Evolutionary conservation across 2,113 vertebrate species (phyloP), one percentile per base, ranked within the genome.

Genomic region (Osmerus eperlanus): DNA sequence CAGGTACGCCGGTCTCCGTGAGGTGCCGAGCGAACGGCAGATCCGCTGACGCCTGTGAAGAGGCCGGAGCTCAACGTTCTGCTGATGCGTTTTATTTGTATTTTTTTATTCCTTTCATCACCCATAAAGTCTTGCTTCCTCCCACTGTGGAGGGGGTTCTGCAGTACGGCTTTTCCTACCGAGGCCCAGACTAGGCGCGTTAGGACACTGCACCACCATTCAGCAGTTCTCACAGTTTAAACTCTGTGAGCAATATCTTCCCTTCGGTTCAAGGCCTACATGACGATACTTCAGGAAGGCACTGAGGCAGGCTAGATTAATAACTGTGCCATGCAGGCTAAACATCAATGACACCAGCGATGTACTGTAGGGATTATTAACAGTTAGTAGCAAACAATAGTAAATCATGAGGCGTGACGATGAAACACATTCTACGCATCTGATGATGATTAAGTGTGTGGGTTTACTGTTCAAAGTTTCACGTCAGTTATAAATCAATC

Each of bases 391-490:
- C 19, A 71, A 77, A 79, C 54, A 41, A 9, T 0, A n/a, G 28
- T 51, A 65, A 65, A 23, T 65, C 54, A 68, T 52, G 23, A 21
- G 4, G 79, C 65, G 68, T 74, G 1, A 7, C 79, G 68, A 73
- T 83, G 77, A 56, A 47, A 47, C 6, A 8, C 5, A 47, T 47
- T 47, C 41, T 11, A 47, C 72, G 79, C 84, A 86, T 84, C 80
- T 82, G 74, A 74, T 21, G 0, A 53, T 77, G 74, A 89, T 88
- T 87, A 82, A 86, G 88, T 3, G 67, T 71, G 74, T 85, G 80
- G 76, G 77, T 77, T 47, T 47, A 72, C 75, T 79, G 87, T 89
- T 69, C 71, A 83, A 82, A 87, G 87, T 87, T 61, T 83, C 70
- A 83, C 73, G 72, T 72, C 78, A 85, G 76, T 84, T 74, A 76